phyloP scores from a whole-genome alignment of 2,888 invertebrate genomes.

The Xanthia togata region DNA sequence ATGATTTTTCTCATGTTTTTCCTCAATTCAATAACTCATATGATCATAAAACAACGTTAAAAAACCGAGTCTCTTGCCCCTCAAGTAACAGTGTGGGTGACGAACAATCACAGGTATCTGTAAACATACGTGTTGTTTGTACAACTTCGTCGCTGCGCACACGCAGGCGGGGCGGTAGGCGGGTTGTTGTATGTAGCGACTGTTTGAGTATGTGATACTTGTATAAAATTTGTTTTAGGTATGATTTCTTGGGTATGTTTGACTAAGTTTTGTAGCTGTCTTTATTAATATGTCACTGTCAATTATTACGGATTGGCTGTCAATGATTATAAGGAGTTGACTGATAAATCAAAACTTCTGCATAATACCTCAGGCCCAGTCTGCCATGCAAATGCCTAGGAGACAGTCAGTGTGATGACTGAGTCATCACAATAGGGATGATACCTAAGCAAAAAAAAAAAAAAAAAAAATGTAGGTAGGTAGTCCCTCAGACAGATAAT shows the following conservation, averaged over 20 bases:
- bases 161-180: conserved; percentile 78
- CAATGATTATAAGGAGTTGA: background rate
- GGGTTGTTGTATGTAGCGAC: conserved; percentile 60
- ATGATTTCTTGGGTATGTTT: background rate
- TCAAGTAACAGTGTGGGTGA: conserved; percentile 43
- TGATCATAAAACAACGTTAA: background rate
- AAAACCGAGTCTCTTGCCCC: conserved; percentile 31
- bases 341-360: no score
- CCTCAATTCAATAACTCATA: background rate
- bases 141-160: conserved; percentile 73
- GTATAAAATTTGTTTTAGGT: conserved; percentile 33
- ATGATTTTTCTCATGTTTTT: background rate
- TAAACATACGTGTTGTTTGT: conserved; percentile 76
- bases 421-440: no score
- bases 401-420: background rate
- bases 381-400: background rate
- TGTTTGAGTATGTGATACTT: conserved; percentile 33
- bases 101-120: conserved; percentile 69
- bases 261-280: background rate
- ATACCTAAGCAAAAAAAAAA: no score
- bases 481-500: no score
- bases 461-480: no score
- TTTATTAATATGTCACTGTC: background rate
- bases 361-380: no score
- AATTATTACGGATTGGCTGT: background rate